These are phyloP conservation scores for Burhinus oedicnemus DNA, from an alignment of 2,113 vertebrate genomes.

Conservation along the genomic window DNA sequence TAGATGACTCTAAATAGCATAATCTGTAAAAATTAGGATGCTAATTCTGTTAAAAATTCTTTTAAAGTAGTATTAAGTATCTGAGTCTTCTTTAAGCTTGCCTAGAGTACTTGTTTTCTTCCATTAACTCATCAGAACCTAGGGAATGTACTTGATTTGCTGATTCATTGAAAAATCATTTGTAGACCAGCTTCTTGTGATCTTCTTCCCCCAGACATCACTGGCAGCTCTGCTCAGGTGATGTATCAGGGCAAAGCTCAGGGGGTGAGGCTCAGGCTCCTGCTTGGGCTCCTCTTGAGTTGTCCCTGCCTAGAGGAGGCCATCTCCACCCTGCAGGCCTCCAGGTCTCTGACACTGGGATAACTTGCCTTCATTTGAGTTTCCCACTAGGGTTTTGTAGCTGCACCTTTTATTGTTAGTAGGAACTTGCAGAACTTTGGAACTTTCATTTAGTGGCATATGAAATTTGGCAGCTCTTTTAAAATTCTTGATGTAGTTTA, in stretches of 20 bases:
- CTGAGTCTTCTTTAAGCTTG: neutral
- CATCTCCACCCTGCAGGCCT: neutral
- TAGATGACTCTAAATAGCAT: neutral
- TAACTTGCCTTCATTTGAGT: neutral
- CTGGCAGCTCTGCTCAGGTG: neutral
- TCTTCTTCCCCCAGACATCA: neutral
- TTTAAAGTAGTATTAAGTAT: neutral
- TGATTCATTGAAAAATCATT: neutral
- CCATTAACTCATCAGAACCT: neutral
- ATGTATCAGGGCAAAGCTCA: neutral
- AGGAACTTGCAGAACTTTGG: neutral
- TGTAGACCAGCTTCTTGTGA: neutral
- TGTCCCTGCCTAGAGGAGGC: neutral
- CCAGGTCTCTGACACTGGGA: neutral
- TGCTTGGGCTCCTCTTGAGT: neutral
- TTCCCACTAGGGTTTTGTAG: neutral
- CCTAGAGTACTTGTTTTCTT: neutral
- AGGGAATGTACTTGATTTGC: neutral
- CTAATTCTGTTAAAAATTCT: neutral
- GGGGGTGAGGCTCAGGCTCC: neutral
- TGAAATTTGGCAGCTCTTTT: neutral
- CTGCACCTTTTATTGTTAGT: neutral
- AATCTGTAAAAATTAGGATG: neutral
- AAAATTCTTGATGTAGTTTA: neutral
- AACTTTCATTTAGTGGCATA: neutral